phyloP scores from a whole-genome alignment of 2,888 invertebrate genomes.

The Lasioglossum figueresi region DNA sequence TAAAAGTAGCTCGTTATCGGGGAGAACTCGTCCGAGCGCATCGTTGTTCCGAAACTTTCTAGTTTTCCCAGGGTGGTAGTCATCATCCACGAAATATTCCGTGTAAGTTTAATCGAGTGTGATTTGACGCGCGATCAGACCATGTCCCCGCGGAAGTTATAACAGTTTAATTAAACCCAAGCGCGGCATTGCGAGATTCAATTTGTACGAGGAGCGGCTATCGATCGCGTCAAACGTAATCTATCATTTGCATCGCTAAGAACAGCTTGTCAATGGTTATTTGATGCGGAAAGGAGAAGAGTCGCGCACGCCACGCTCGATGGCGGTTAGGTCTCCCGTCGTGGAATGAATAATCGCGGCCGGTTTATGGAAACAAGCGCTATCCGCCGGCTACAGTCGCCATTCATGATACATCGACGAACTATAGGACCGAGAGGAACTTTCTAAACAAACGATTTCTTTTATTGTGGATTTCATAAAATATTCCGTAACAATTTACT shows the following conservation, averaged over 20 bases:
- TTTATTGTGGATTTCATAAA: no score
- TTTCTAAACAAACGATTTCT: no score
- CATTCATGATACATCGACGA: conserved; percentile 19
- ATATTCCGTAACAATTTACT: no score
- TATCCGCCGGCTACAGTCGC: conserved; percentile 1
- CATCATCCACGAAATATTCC: not conserved
- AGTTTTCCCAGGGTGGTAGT: not conserved
- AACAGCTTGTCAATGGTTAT: conserved; percentile 19
- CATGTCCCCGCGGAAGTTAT: conserved; percentile 6
- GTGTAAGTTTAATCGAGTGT: conserved; percentile 11
- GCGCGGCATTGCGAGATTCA: not conserved
- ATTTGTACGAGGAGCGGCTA: conserved; percentile 18
- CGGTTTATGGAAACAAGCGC: conserved; percentile 27
- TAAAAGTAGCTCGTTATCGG: not conserved
- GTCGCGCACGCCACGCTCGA: not conserved
- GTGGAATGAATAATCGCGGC: conserved; percentile 50
- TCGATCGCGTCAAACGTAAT: conserved; percentile 29
- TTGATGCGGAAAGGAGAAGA: conserved; percentile 8
- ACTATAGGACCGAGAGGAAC: not conserved
- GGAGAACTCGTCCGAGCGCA: not conserved
- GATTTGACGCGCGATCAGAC: not conserved
- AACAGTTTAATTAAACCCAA: conserved; percentile 44
- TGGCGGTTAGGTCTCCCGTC: not conserved
- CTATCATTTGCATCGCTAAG: not conserved
- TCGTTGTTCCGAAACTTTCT: not conserved